Evolutionary conservation across 2,113 vertebrate species (phyloP).

Genomic region (Bombycilla garrulus): DNA sequence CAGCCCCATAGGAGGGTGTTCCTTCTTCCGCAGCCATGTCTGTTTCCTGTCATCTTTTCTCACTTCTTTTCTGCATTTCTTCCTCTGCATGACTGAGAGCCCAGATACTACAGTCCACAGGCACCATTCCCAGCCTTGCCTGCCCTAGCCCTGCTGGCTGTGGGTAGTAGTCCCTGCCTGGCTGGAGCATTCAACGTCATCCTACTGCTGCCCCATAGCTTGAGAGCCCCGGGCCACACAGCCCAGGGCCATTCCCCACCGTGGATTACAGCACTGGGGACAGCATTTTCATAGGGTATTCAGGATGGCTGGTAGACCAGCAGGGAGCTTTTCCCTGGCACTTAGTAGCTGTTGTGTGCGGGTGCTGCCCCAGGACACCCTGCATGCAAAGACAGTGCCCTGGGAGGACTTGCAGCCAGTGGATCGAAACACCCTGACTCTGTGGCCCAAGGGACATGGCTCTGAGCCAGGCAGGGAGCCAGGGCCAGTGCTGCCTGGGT

Average conservation of each 20-base stretch:
- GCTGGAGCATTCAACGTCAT: neutral
- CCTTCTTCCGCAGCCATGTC: neutral
- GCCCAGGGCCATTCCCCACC: neutral
- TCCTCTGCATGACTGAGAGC: neutral
- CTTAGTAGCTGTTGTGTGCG: accelerated
- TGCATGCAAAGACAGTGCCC: neutral
- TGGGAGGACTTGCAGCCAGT: neutral
- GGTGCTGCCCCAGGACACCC: neutral
- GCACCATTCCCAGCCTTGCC: neutral
- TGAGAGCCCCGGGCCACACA: accelerated
- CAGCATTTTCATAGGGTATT: neutral
- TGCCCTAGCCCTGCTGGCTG: neutral
- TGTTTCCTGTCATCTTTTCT: conserved; percentile 6
- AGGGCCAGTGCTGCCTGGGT: neutral
- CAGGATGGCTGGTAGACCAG: neutral
- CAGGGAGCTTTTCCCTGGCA: neutral
- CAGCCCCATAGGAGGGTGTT: neutral
- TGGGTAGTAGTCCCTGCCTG: neutral
- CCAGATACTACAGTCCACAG: neutral
- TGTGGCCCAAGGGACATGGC: accelerated
- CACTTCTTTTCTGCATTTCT: neutral
- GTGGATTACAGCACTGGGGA: neutral
- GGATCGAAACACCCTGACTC: neutral
- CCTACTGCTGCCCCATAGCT: neutral
- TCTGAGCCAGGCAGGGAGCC: neutral